Conservation (phyloP, 2,797 vertebrate species). For the Sebastes wilsoni region DNA sequence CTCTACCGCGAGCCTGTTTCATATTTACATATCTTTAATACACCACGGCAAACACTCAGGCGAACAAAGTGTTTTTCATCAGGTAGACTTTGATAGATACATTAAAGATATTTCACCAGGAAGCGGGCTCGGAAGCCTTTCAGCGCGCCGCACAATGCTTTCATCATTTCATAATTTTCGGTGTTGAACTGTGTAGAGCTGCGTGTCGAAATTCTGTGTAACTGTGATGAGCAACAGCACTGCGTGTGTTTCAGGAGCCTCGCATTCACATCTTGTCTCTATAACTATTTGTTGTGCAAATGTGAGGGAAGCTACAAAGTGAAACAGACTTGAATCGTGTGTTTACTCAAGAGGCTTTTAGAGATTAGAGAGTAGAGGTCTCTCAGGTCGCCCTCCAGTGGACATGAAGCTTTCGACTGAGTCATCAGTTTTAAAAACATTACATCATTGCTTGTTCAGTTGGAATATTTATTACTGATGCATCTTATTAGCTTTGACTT, state of each 20-base stretch:
- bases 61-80: constrained; percentile 47
- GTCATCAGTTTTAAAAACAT: not conserved
- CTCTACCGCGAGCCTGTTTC: constrained; percentile 10
- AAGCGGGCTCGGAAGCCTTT: constrained; percentile 26
- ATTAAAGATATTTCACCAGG: constrained; percentile 46
- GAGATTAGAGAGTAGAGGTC: not conserved
- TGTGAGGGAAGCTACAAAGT: not conserved
- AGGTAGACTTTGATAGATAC: constrained; percentile 54
- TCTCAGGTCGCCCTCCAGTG: not conserved
- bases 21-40: constrained; percentile 50
- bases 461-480: not conserved
- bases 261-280: not conserved
- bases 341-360: not conserved
- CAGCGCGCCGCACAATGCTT: constrained; percentile 13
- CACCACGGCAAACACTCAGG: constrained; percentile 30
- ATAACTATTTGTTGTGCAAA: constrained; percentile 32
- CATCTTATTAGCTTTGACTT: not conserved
- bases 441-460: not conserved
- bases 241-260: not conserved
- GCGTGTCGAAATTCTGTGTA: not conserved
- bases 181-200: not conserved
- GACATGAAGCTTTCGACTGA: not conserved
- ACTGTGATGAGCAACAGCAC: not conserved
- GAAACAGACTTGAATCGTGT: not conserved
- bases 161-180: constrained; percentile 39